Percentiles rank a stretch among this genome's conserved stretches.
Conservation (phyloP, 2,888 invertebrate species). For the Hydriomena furcata region DNA sequence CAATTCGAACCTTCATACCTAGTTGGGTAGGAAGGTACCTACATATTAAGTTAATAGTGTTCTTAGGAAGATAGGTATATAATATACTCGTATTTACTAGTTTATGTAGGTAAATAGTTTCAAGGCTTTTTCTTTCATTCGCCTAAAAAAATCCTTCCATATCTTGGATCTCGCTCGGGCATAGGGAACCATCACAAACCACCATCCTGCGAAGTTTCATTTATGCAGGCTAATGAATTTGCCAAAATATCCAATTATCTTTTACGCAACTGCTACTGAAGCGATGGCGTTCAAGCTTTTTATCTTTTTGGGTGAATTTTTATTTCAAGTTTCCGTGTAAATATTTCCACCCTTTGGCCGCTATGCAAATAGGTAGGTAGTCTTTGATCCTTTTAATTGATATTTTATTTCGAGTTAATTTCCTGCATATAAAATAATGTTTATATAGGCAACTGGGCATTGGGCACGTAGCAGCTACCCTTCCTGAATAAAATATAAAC, state of each 20-base stretch:
- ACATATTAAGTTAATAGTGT: too few relatives aligned
- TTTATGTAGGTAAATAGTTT: too few relatives aligned
- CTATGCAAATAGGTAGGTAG: constrained; percentile 45
- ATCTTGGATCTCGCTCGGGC: neutral
- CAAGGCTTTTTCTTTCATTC: too few relatives aligned
- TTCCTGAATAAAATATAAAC: constrained; percentile 33
- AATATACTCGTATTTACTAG: too few relatives aligned
- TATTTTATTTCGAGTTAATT: constrained; percentile 50
- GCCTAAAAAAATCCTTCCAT: neutral
- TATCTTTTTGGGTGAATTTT: constrained; percentile 44
- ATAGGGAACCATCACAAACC: constrained; percentile 5
- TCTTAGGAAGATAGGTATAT: too few relatives aligned
- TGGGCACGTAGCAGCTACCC: constrained; percentile 34
- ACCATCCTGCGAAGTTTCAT: constrained; percentile 7
- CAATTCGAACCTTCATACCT: too few relatives aligned
- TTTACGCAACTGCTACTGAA: constrained; percentile 15
- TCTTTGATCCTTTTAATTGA: constrained; percentile 62
- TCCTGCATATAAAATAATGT: constrained; percentile 36
- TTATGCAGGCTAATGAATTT: constrained; percentile 15
- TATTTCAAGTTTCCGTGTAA: constrained; percentile 47
- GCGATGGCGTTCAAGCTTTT: constrained; percentile 36
- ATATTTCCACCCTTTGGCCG: constrained; percentile 51
- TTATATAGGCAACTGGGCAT: constrained; percentile 31
- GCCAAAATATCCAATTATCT: constrained; percentile 27
- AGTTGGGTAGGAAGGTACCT: too few relatives aligned